Conservation (phyloP, 53 echinoderm and acorn worm species). For the Arbacia lixula region DNA sequence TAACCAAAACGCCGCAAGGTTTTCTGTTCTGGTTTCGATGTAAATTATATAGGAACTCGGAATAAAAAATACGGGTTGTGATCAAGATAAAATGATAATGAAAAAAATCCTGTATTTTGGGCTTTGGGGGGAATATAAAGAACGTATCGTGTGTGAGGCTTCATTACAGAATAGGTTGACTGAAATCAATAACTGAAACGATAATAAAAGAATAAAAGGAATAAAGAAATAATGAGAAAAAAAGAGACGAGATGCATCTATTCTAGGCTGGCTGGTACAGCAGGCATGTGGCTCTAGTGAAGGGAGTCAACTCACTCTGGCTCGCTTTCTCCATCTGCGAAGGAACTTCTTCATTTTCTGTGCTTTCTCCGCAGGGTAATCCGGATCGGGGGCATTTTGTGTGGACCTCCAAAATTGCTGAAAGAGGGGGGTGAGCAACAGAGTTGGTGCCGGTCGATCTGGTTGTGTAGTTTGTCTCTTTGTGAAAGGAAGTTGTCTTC, state of each 20-base stretch:
- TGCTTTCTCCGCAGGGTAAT: conserved; percentile 49
- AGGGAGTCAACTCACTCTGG: conserved; percentile 46
- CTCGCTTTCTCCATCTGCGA: conserved; percentile 42
- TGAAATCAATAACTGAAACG: conserved; percentile 30
- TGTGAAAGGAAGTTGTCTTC: not conserved
- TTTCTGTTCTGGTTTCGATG: no score
- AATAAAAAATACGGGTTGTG: no score
- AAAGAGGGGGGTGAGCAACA: conserved; percentile 47
- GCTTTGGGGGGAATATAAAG: not conserved
- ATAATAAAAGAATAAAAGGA: conserved; percentile 22
- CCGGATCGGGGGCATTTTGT: conserved; percentile 34
- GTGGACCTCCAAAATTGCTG: conserved; percentile 55
- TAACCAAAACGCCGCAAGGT: not conserved
- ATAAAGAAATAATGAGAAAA: not conserved
- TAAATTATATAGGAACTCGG: no score
- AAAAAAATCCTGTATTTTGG: not conserved
- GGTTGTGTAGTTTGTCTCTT: not conserved
- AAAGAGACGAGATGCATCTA: conserved; percentile 35
- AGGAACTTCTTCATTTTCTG: conserved; percentile 59
- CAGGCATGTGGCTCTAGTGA: conserved; percentile 55
- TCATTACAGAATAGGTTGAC: conserved; percentile 21
- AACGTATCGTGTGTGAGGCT: conserved; percentile 30
- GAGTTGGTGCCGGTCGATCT: conserved; percentile 2
- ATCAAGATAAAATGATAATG: conserved; percentile 1
- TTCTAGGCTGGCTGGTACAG: conserved; percentile 47